Percentiles rank a stretch among this genome's conserved stretches.
Evolutionary conservation across 2,888 invertebrate species (phyloP).

Genomic region (Heliconius cydno): DNA sequence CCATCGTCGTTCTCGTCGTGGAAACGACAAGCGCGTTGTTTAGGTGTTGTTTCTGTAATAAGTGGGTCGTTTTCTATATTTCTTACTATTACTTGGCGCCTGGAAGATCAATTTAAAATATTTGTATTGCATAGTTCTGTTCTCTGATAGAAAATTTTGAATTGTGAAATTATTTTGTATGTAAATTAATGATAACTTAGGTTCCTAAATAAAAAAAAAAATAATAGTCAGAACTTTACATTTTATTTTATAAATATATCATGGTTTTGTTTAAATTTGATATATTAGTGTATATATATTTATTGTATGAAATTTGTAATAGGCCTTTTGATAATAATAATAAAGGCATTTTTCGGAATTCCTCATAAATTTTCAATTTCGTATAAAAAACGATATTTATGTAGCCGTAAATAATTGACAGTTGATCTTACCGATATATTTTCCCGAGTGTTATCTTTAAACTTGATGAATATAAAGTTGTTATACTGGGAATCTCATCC

Average conservation of each 20-base stretch:
- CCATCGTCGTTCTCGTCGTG: constrained; percentile 85
- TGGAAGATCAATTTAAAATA: constrained; percentile 53
- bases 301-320: not conserved
- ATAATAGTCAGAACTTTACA: no score
- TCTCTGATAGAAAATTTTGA: not conserved
- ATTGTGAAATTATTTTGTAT: not conserved
- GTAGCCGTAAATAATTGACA: not conserved
- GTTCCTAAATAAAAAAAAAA: no score
- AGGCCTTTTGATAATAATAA: not conserved
- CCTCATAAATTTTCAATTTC: not conserved
- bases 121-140: not conserved
- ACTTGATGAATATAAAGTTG: constrained; percentile 85
- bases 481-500: constrained; percentile 88
- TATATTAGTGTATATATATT: no score
- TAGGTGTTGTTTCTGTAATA: constrained; percentile 83
- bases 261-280: no score
- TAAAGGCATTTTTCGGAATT: not conserved
- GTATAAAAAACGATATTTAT: not conserved
- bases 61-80: constrained; percentile 88
- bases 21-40: constrained; percentile 88
- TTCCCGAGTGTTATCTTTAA: constrained; percentile 74
- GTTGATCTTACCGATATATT: constrained; percentile 59
- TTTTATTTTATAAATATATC: no score
- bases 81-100: constrained; percentile 80
- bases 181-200: no score